Evolutionary conservation across 92 coral and sea anemone genomes (phyloP).

Genomic region (Muricea muricata): DNA sequence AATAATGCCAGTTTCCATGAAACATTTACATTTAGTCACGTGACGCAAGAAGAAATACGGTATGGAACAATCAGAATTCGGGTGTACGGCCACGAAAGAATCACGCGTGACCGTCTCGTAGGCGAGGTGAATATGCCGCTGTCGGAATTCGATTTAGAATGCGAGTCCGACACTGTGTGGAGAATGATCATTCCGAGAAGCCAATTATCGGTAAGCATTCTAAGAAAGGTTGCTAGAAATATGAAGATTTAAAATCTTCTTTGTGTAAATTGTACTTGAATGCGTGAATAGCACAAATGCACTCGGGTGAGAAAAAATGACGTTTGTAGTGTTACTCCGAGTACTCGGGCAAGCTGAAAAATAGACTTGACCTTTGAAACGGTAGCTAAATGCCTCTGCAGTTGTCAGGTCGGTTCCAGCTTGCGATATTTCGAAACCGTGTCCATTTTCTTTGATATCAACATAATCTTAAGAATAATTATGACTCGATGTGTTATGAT

Average conservation of each 20-base stretch:
- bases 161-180: conserved; percentile 89
- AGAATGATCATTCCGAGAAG: conserved; percentile 92
- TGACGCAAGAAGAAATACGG: conserved; percentile 84
- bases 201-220: conserved; percentile 83
- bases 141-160: conserved; percentile 93
- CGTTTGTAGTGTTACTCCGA: no score
- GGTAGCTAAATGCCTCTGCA: no score
- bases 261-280: no score
- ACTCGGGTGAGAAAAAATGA: no score
- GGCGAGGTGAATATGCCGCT: conserved; percentile 85
- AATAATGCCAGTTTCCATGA: conserved; percentile 97
- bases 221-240: not conserved
- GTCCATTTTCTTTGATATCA: no score
- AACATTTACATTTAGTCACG: conserved; percentile 93
- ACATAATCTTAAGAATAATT: no score
- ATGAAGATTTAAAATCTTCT: not conserved
- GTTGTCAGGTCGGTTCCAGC: no score
- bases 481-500: no score
- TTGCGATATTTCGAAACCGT: no score
- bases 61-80: conserved; percentile 86
- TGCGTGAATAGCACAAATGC: no score
- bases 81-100: conserved; percentile 94
- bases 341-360: no score
- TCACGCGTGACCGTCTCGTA: conserved; percentile 84
- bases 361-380: no score